Evolutionary conservation across 2,888 invertebrate genomes (phyloP).

Genomic region (Tenthredo amoena): DNA sequence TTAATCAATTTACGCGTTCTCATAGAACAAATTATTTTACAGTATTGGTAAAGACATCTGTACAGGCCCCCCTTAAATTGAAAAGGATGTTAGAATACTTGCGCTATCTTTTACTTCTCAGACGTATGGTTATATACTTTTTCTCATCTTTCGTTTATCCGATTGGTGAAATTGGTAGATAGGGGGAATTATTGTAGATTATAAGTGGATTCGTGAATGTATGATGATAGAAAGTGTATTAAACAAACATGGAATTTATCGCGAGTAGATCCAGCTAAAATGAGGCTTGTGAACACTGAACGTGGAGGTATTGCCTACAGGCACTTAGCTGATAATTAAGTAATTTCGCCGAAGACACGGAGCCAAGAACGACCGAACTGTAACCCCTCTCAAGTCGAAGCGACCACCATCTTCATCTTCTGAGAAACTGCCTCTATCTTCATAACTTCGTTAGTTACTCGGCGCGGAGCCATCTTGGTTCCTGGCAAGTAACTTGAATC

Average conservation of each 20-base stretch:
- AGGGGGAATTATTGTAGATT: background rate
- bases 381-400: constrained; percentile 51
- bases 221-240: background rate
- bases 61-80: too few species aligned
- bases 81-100: too few species aligned
- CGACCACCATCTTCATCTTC: constrained; percentile 51
- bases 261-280: background rate
- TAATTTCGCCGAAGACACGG: constrained; percentile 75
- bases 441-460: constrained; percentile 75
- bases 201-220: background rate
- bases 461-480: constrained; percentile 76
- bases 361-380: constrained; percentile 63
- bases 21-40: too few species aligned
- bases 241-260: background rate
- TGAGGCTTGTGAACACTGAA: constrained; percentile 20
- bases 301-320: constrained; percentile 69
- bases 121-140: background rate
- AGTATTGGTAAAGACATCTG: too few species aligned
- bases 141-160: background rate
- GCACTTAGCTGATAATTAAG: constrained; percentile 77
- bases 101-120: background rate
- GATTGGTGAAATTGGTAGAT: background rate
- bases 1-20: too few species aligned
- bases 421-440: constrained; percentile 54
- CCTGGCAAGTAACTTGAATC: constrained; percentile 66